Evolutionary conservation across 2,113 vertebrate genomes (phyloP), one percentile per base, ranked within the genome.

Genomic region (Thryonomys swinderianus): DNA sequence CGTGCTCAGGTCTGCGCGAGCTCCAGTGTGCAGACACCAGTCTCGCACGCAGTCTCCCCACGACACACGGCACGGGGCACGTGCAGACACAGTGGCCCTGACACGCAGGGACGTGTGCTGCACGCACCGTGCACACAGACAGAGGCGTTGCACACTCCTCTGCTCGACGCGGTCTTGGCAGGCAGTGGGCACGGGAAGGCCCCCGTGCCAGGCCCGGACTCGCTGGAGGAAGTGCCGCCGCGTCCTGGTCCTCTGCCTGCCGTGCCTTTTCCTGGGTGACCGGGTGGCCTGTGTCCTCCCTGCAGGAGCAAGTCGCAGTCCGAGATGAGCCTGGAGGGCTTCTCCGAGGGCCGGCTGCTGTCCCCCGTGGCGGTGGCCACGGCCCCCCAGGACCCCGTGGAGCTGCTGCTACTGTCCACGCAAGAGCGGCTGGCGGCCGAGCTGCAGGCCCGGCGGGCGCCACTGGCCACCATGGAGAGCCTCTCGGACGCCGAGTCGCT

Each of bases 391-490:
- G 99, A 99, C 94, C 99, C 99, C 0, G 99, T 99, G 96, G 99
- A 99, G 90, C 98, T 99, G 84, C 99, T 99, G n/a, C 99, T 99
- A 93, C 98, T 99, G 97, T 99, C 99, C 86, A 99, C 99, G 0
- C 99, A 99, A 96, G 99, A 99, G 89, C 99, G 99, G 8, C 98
- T 99, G 85, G 98, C 99, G 0, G 99, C 99, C 57, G 99, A 99
- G 98, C 98, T 99, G 86, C 98, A 99, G 97, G 99, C 99, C 67
- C 99, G 99, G 18, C 99, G 99, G n/a, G 99, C 99, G 0, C 99
- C 99, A 0, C 98, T 99, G 40, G 99, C 99, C 0, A 98, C 99
- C 95, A 99, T 99, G 99, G 99, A 99, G 98, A 99, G 99, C 97
- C 99, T 99, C 30, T 99, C 99, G 0, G 99, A 99, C 69, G 99